Evolutionary conservation across 2,797 vertebrate species (phyloP).

Genomic region (Hylomyscus alleni): DNA sequence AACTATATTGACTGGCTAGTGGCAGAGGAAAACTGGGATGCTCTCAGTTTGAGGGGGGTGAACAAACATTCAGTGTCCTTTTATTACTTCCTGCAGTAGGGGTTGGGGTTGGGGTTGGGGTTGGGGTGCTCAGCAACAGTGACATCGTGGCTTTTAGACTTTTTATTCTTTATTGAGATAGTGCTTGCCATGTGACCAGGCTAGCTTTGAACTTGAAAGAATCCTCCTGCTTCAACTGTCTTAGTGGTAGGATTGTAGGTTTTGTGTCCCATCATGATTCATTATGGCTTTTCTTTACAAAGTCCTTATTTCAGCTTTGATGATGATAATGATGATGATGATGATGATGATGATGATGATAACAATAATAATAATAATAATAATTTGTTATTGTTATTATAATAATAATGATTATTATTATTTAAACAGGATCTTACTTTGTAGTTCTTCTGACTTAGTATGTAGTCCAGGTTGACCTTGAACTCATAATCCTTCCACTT

Average conservation of each 20-base stretch:
- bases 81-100: constrained; percentile 44
- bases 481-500: not conserved
- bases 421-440: not conserved
- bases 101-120: not conserved
- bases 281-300: constrained; percentile 50
- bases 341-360: no score
- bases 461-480: not conserved
- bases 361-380: no score
- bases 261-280: not conserved
- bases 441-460: not conserved
- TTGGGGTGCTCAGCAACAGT: not conserved
- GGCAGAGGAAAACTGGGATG: constrained; percentile 1
- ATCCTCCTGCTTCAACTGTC: not conserved
- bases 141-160: constrained; percentile 34
- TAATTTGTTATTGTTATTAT: not conserved
- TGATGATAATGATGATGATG: no score
- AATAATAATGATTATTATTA: not conserved
- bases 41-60: not conserved
- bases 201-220: not conserved
- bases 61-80: constrained; percentile 12
- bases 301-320: not conserved
- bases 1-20: not conserved
- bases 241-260: not conserved
- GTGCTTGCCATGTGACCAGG: not conserved
- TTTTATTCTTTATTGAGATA: constrained; percentile 14